Percentiles rank a stretch among this genome's conserved stretches.
Evolutionary conservation across 1,140 invertebrate genomes (phyloP).

Genomic region (Planococcus citri): DNA sequence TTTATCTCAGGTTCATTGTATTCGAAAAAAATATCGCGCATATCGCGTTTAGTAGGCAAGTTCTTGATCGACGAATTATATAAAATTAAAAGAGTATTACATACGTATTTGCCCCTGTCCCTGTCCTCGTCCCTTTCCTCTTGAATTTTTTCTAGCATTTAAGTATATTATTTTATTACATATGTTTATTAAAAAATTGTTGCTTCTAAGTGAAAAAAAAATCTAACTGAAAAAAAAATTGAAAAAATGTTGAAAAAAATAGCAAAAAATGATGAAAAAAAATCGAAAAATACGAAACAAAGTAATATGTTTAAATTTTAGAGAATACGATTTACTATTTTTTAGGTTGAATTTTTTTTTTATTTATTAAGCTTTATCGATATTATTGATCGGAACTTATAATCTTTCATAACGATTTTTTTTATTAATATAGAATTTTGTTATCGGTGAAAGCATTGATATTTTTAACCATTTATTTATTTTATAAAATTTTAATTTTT

Average conservation of each 20-base stretch:
- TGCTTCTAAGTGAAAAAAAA: neutral
- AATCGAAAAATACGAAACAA: neutral
- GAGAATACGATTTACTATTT: too few relatives aligned
- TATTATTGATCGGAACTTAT: neutral
- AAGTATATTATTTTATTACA: too few relatives aligned
- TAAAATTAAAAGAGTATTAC: too few relatives aligned
- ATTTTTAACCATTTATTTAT: neutral
- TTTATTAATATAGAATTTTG: neutral
- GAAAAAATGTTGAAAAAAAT: neutral
- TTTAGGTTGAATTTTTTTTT: neutral
- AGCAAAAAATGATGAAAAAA: neutral
- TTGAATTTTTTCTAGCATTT: too few relatives aligned
- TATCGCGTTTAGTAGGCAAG: too few relatives aligned
- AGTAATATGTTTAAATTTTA: too few relatives aligned
- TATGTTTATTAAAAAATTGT: neutral
- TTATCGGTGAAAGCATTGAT: slow-evolving; percentile 3
- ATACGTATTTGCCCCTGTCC: too few relatives aligned
- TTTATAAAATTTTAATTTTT: neutral
- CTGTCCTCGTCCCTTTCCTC: too few relatives aligned
- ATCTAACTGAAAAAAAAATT: neutral
- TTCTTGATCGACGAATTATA: too few relatives aligned
- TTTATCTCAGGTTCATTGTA: too few relatives aligned
- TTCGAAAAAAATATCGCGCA: too few relatives aligned
- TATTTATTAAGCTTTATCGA: neutral
- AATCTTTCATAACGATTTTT: neutral